Evolutionary conservation across 2,797 vertebrate genomes (phyloP), one percentile per base, ranked within the genome.

Genomic region (Scleropages formosus): DNA sequence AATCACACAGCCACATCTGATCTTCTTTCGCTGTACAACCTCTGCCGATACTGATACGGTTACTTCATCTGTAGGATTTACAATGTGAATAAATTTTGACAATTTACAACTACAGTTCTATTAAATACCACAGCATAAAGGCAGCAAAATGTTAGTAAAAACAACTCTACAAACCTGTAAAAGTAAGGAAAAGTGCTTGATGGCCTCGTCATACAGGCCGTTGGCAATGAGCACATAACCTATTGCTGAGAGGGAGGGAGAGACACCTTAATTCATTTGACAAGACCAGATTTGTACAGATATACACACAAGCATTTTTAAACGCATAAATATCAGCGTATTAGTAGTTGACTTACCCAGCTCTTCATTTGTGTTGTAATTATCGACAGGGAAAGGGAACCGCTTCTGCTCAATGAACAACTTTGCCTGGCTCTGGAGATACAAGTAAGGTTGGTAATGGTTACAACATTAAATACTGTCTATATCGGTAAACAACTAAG

Each of bases 181-280:
- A 85, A 98, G 86, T 72, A 95, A 93, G n/a, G 97, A 98, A 86
- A 98, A 99, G 82, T 98, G 97, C 81, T 93, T 94, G 85, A 99
- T 93, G 78, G 97, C 96, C 94, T 99, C 97, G 83, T 98, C 96
- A 22, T 96, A 96, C 72, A 98, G 92, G 10, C 96, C 93, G 44
- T 94, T 98, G 79, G 94, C 95, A 80, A 98, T 96, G 85, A 99
- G 89, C 79, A 97, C 95, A 0, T 98, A 99, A 53, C 97, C 96
- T 80, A 98, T 95, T 73, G 97, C 97, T 99, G 89, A 77, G 68
- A 86, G 62, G 61, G 27, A n/a, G 9, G 47, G 0, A 46, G 18
- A 1, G 8, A 39, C 8, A 7, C 31, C 6, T n/a, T 22, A 0
- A 1, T 20, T 31, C 4, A 16, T 8, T 59, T 12, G 66, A 46